Evolutionary conservation across 53 echinoderm and acorn worm genomes (phyloP).

Genomic region (Astropecten irregularis): DNA sequence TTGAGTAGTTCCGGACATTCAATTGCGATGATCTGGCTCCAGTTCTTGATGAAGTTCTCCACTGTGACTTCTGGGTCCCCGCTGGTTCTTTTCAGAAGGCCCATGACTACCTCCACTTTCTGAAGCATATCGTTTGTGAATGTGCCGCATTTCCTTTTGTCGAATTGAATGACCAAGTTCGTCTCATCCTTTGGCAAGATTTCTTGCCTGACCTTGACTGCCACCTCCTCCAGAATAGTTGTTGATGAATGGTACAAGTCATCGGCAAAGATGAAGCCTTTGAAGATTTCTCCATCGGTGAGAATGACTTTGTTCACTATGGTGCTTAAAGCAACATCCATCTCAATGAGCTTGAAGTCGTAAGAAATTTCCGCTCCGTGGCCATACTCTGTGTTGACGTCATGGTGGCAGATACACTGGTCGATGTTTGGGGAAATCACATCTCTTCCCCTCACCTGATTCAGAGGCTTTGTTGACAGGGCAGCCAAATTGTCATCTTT

Average conservation of each 20-base stretch:
- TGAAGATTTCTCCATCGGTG: constrained; percentile 25
- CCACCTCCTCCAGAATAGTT: constrained; percentile 41
- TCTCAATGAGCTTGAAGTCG: constrained; percentile 40
- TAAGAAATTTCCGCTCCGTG: constrained; percentile 44
- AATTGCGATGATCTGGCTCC: constrained; percentile 3
- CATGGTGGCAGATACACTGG: constrained; percentile 8
- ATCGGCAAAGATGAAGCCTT: constrained; percentile 56
- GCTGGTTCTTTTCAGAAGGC: constrained; percentile 56
- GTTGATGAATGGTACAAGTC: constrained; percentile 50
- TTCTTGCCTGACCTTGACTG: constrained; percentile 39
- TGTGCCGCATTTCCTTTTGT: constrained; percentile 21
- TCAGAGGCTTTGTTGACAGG: constrained; percentile 41
- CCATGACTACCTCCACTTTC: constrained; percentile 49
- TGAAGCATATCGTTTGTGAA: constrained; percentile 60
- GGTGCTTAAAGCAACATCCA: constrained; percentile 27
- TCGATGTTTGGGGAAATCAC: constrained; percentile 11
- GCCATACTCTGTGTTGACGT: constrained; percentile 56
- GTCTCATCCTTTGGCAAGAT: constrained; percentile 43
- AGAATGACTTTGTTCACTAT: constrained; percentile 45
- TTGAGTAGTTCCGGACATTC: constrained; percentile 29
- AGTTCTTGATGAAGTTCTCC: constrained; percentile 34
- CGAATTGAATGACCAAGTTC: constrained; percentile 37
- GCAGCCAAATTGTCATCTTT: constrained; percentile 31
- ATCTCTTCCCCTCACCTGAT: not conserved
- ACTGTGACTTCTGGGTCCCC: constrained; percentile 52